phyloP scores from a whole-genome alignment of 2,113 vertebrate genomes.

The Vulpes ferrilata region DNA sequence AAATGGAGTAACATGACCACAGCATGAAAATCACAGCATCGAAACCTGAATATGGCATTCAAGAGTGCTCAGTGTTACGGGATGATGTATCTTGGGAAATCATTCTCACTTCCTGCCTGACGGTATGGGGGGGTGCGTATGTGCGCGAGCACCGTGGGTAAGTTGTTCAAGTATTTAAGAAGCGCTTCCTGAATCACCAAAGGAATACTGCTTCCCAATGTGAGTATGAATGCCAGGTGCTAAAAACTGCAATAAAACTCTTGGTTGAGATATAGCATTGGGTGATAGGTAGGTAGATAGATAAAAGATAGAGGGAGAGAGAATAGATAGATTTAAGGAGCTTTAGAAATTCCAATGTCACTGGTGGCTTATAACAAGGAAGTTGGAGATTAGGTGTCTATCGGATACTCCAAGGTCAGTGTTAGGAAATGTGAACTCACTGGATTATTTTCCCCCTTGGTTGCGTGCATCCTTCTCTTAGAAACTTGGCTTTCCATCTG shows the following conservation, averaged over 20 bases:
- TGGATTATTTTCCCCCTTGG: not conserved
- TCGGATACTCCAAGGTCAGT: too few species aligned
- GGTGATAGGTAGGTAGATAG: not conserved
- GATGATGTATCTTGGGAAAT: not conserved
- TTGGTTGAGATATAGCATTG: not conserved
- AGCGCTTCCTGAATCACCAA: not conserved
- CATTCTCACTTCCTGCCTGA: not conserved
- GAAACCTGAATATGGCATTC: not conserved
- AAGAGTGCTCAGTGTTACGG: not conserved
- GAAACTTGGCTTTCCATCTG: not conserved
- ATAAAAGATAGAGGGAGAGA: not conserved
- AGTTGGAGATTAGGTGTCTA: not conserved
- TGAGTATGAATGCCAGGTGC: not conserved
- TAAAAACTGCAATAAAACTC: not conserved
- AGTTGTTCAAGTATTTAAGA: not conserved
- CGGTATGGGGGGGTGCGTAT: too few species aligned
- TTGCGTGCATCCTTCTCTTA: not conserved
- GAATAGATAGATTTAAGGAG: too few species aligned
- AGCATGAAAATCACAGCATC: not conserved
- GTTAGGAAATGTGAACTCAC: not conserved
- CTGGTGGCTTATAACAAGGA: not conserved
- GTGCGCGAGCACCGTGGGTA: fast-evolving
- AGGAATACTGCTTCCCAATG: not conserved
- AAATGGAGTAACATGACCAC: not conserved
- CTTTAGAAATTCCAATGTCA: not conserved